Evolutionary conservation across 1,140 invertebrate species (phyloP).

Genomic region (Platyscapa corneri): DNA sequence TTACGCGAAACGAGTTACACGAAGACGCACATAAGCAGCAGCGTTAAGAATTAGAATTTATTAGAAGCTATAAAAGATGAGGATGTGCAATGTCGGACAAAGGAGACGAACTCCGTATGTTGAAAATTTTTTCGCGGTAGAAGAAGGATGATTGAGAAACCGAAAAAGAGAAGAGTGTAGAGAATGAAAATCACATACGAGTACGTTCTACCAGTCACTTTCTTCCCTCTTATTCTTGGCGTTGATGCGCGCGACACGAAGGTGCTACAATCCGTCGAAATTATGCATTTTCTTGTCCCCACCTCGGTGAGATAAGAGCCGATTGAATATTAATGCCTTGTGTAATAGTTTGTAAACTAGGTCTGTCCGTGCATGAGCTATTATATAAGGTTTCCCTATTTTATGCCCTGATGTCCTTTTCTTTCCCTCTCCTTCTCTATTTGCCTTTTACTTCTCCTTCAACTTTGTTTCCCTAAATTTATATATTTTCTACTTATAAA

Average conservation of each 20-base stretch:
- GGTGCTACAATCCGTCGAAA: slow-evolving; percentile 58
- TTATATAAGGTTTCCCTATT: slow-evolving; percentile 23
- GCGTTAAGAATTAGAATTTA: too few relatives aligned
- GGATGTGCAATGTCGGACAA: background rate
- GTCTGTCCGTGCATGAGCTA: slow-evolving; percentile 49
- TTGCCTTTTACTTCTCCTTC: background rate
- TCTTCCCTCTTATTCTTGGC: background rate
- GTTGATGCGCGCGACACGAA: slow-evolving; percentile 27
- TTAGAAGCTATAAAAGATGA: background rate
- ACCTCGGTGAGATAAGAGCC: slow-evolving; percentile 69
- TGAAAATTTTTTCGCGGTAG: too few relatives aligned
- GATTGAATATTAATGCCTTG: slow-evolving; percentile 71
- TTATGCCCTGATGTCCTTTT: slow-evolving; percentile 39
- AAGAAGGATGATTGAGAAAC: background rate
- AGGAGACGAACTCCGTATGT: background rate
- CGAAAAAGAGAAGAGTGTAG: background rate
- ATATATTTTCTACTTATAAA: too few relatives aligned
- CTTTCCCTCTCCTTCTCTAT: slow-evolving; percentile 34
- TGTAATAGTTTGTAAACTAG: slow-evolving; percentile 73
- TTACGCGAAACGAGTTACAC: background rate
- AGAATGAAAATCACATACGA: background rate
- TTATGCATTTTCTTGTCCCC: slow-evolving; percentile 73
- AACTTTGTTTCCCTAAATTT: background rate
- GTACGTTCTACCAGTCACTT: background rate
- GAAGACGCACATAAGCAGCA: background rate